Evolutionary conservation across 2,113 vertebrate species (phyloP), one percentile per base, ranked within the genome.

Genomic region (Tachuris rubrigastra): DNA sequence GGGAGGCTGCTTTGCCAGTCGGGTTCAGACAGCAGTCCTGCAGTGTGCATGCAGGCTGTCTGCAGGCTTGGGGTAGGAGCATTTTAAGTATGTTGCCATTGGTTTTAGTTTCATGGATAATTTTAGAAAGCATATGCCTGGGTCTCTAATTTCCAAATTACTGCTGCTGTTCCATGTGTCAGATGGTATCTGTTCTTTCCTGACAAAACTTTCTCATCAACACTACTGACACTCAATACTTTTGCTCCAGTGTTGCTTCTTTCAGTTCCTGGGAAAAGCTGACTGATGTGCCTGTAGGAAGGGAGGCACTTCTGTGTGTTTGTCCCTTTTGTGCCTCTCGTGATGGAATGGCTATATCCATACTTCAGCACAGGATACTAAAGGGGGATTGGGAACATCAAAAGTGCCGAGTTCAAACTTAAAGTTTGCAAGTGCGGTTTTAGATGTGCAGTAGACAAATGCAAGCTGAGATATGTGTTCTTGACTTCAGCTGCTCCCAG

Each of bases 91-190:
- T 94, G 92, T 89, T 95, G 94, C 88, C 91, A 80, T 96, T 87
- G 91, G 96, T 87, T 93, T 96, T 93, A 95, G 56, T 97, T 97
- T 95, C 91, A 80, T 33, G 72, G 97, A 92, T 97, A 97, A 97
- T 96, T 98, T 97, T 98, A 97, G 97, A 89, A 95, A 96, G 91
- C 96, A 66, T 96, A 77, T 96, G 97, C 93, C 82, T 85, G 55
- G 56, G 81, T 96, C 93, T 96, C 96, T 95, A 39, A 94, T 97
- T 97, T 95, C 96, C 83, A 86, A 83, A 82, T 93, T 82, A 67
- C 67, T 93, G 69, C 81, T 96, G 91, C 90, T 95, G 85, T 77
- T 96, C 90, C 73, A 85, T 87, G 92, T 96, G 86, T 96, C 94
- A 84, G 89, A 74, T 89, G 90, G 53, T 86, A 69, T 95, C 88